Evolutionary conservation across 2,797 vertebrate species (phyloP).

Genomic region (Fringilla coelebs): DNA sequence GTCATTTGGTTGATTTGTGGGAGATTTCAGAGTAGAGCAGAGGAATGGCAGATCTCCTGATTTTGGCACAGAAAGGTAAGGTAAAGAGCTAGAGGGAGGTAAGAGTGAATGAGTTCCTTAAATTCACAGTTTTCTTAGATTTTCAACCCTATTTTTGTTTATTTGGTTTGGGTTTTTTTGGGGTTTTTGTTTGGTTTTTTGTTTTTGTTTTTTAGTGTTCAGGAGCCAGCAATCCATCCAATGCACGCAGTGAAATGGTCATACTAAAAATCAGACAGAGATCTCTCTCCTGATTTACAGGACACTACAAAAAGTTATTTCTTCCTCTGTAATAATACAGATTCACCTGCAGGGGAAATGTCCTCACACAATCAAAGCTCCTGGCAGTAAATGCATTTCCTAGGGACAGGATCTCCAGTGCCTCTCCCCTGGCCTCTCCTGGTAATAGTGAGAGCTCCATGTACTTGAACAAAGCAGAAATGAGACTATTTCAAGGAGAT

Average conservation of each 20-base stretch:
- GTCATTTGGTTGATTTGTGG: not conserved
- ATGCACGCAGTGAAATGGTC: accelerated
- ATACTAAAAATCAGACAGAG: not conserved
- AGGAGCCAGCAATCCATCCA: not conserved
- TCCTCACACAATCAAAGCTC: not conserved
- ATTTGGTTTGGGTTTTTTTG: no score
- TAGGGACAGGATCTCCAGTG: not conserved
- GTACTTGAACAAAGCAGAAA: not conserved
- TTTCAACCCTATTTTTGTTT: not conserved
- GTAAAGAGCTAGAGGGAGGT: not conserved
- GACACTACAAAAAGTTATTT: not conserved
- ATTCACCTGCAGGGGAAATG: not conserved
- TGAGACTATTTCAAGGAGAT: conserved; percentile 24
- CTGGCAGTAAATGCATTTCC: not conserved
- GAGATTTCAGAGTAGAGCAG: not conserved
- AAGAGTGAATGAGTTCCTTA: not conserved
- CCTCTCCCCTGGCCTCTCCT: not conserved
- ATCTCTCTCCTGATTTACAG: not conserved
- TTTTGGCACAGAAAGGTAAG: not conserved
- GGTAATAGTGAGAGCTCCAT: not conserved
- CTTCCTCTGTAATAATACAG: not conserved
- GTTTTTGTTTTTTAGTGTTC: not conserved
- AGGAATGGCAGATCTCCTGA: not conserved
- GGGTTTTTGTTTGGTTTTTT: not conserved
- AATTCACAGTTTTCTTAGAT: not conserved